Conservation (phyloP, 1,140 invertebrate genomes). For the Dreissena rostriformis region DNA sequence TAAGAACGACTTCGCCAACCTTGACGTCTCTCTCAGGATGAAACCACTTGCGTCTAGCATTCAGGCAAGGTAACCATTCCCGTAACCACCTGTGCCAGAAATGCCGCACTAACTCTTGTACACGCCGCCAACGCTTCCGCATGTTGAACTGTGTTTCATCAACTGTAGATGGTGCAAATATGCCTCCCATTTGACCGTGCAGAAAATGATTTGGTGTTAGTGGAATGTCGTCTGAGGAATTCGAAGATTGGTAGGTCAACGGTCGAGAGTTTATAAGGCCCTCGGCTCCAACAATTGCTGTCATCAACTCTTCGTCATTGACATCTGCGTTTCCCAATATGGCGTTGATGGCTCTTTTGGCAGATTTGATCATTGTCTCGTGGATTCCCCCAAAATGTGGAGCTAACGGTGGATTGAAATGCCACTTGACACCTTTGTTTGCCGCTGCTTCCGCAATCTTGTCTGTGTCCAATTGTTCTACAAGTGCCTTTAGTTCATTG, state of each 20-base stretch:
- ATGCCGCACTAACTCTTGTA: constrained; percentile 42
- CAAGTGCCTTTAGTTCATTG: constrained; percentile 29
- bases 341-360: constrained; percentile 65
- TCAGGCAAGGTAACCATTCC: constrained; percentile 39
- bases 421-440: constrained; percentile 75
- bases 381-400: constrained; percentile 81
- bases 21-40: background rate
- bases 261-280: constrained; percentile 32
- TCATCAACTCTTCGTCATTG: constrained; percentile 33
- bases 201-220: constrained; percentile 53
- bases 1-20: constrained; percentile 29
- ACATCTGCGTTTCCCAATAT: constrained; percentile 23
- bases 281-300: constrained; percentile 35
- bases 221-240: constrained; percentile 17
- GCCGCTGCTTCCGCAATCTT: constrained; percentile 15
- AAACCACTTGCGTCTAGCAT: background rate
- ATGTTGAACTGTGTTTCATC: background rate
- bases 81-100: constrained; percentile 53
- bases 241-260: constrained; percentile 13
- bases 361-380: constrained; percentile 78
- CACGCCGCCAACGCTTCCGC: constrained; percentile 33
- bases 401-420: constrained; percentile 80
- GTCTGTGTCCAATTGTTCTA: constrained; percentile 12
- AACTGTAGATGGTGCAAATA: constrained; percentile 13
- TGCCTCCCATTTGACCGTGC: constrained; percentile 32